These are phyloP conservation scores for Calliopsis andreniformis DNA, from an alignment of 1,140 invertebrate genomes.

Conservation along the genomic window DNA sequence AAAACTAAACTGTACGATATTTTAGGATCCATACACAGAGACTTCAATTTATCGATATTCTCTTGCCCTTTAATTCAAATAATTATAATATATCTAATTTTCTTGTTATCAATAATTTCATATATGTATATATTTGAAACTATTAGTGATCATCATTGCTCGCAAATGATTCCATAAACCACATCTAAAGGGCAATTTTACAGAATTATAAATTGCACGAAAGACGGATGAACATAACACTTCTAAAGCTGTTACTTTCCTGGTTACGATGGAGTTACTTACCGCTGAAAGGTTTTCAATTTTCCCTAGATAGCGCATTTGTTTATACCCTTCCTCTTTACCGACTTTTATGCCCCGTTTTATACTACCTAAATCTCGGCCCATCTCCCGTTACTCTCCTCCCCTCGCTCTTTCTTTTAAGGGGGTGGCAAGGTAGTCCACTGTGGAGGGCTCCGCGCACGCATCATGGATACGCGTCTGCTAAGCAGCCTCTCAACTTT, in stretches of 20 bases:
- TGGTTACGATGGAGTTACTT: background rate
- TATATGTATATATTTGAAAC: too few species aligned
- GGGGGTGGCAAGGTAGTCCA: background rate
- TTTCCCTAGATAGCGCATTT: background rate
- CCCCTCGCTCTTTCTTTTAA: background rate
- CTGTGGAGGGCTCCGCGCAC: slow-evolving; percentile 50
- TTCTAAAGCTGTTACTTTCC: background rate
- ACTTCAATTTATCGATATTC: too few species aligned
- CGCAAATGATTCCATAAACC: background rate
- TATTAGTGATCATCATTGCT: too few species aligned
- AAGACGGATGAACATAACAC: background rate
- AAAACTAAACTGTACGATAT: too few species aligned
- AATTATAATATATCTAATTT: too few species aligned
- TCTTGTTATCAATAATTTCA: too few species aligned
- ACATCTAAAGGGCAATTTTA: background rate
- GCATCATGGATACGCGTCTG: slow-evolving; percentile 61
- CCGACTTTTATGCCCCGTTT: slow-evolving; percentile 8
- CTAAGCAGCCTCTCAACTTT: slow-evolving; percentile 56
- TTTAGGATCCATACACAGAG: too few species aligned
- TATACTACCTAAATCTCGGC: slow-evolving; percentile 26
- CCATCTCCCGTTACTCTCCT: background rate
- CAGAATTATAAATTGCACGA: background rate
- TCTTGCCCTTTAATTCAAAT: background rate
- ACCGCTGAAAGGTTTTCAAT: slow-evolving; percentile 3
- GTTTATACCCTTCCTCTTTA: background rate